These are phyloP conservation scores for Sesamia inferens DNA, from an alignment of 2,888 invertebrate species.

Conservation along the genomic window DNA sequence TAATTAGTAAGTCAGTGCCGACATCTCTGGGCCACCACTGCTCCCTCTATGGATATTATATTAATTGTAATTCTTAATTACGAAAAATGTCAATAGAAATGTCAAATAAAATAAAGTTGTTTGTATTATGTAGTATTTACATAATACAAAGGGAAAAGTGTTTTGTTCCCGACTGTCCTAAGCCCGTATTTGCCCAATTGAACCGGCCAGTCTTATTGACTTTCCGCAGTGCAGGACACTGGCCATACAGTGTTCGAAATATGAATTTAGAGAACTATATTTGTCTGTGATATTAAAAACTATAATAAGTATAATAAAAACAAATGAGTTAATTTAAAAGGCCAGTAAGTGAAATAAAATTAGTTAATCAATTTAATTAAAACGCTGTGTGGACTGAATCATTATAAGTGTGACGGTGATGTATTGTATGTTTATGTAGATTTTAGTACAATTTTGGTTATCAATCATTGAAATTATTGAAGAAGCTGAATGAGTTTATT, in stretches of 20 bases:
- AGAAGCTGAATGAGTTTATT: conserved; percentile 8
- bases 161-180: conserved; percentile 51
- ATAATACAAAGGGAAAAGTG: not conserved
- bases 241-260: conserved; percentile 32
- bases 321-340: not conserved
- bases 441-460: conserved; percentile 19
- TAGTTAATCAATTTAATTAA: conserved; percentile 19
- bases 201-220: conserved; percentile 52
- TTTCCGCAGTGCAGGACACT: conserved; percentile 42
- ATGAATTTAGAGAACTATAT: conserved; percentile 26
- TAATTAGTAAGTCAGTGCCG: too few relatives aligned
- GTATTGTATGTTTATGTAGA: conserved; percentile 6
- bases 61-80: not conserved
- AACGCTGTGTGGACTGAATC: conserved; percentile 16
- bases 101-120: not conserved
- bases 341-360: conserved; percentile 1
- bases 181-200: conserved; percentile 54
- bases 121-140: too few relatives aligned
- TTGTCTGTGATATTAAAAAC: conserved; percentile 8
- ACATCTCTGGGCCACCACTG: too few relatives aligned
- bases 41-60: not conserved
- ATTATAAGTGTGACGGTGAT: conserved; percentile 32
- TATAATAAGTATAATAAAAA: not conserved
- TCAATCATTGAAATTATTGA: not conserved
- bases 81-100: not conserved